Evolutionary conservation across 1,140 invertebrate genomes (phyloP).

Genomic region (Caerostris extrusa): DNA sequence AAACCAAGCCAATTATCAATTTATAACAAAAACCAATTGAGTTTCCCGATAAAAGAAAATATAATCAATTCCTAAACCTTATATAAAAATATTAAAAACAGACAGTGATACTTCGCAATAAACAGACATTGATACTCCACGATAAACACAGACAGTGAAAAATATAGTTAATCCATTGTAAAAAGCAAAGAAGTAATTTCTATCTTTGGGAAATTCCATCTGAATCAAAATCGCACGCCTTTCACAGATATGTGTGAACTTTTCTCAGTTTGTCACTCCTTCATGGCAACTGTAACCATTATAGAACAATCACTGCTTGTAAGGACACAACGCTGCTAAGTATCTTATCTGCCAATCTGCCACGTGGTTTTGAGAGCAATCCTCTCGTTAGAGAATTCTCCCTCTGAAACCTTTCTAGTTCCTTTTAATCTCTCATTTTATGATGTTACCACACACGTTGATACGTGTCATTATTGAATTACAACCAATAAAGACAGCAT

Average conservation of each 20-base stretch:
- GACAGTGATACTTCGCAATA: no score
- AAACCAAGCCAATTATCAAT: no score
- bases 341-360: neutral
- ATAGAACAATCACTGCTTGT: neutral
- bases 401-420: neutral
- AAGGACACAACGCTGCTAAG: neutral
- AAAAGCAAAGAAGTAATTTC: neutral
- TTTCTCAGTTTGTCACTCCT: neutral
- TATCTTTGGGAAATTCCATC: neutral
- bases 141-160: neutral
- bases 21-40: no score
- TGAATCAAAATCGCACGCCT: neutral
- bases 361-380: slow-evolving; percentile 46
- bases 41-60: no score
- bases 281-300: neutral
- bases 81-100: no score
- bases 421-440: neutral
- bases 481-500: neutral
- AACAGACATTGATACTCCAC: no score
- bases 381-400: neutral
- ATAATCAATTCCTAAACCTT: no score
- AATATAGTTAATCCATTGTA: neutral
- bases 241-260: neutral
- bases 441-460: slow-evolving; percentile 53
- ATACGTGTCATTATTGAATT: neutral